These are phyloP conservation scores for Escarpia spicata DNA, from an alignment of 2,888 invertebrate species.

Conservation along the genomic window DNA sequence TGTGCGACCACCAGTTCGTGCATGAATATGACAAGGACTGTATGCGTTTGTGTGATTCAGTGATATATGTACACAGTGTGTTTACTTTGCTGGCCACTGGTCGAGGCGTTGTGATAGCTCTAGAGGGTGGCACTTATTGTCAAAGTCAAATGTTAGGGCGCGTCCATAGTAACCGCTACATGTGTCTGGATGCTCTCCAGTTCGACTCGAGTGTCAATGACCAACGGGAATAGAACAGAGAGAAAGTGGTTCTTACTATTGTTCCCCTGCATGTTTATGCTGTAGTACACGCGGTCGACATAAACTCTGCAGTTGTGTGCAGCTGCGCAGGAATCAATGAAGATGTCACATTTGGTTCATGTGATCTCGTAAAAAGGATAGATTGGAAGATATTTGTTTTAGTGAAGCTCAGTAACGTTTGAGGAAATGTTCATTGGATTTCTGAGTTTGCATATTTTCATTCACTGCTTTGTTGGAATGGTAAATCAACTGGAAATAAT, in stretches of 20 bases:
- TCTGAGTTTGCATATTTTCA: neutral
- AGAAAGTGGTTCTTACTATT: conserved; percentile 8
- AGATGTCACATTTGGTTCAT: neutral
- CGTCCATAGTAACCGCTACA: neutral
- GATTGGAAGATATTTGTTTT: neutral
- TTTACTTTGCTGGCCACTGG: neutral
- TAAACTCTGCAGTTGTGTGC: neutral
- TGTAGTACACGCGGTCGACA: neutral
- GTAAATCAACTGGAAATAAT: neutral
- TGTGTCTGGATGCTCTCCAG: neutral
- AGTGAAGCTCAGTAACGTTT: neutral
- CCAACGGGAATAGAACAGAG: neutral
- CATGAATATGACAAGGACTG: neutral
- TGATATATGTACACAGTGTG: neutral
- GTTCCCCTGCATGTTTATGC: neutral
- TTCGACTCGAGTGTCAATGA: neutral
- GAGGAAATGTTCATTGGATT: neutral
- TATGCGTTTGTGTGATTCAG: neutral
- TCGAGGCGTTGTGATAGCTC: neutral
- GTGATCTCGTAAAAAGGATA: neutral
- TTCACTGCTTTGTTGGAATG: neutral
- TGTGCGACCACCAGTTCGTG: neutral
- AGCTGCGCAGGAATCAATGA: neutral
- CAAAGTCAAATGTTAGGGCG: conserved; percentile 7
- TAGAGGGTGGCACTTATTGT: neutral